These are phyloP conservation scores for Toxotes chatareus DNA, from an alignment of 2,113 vertebrate species.

Conservation along the genomic window DNA sequence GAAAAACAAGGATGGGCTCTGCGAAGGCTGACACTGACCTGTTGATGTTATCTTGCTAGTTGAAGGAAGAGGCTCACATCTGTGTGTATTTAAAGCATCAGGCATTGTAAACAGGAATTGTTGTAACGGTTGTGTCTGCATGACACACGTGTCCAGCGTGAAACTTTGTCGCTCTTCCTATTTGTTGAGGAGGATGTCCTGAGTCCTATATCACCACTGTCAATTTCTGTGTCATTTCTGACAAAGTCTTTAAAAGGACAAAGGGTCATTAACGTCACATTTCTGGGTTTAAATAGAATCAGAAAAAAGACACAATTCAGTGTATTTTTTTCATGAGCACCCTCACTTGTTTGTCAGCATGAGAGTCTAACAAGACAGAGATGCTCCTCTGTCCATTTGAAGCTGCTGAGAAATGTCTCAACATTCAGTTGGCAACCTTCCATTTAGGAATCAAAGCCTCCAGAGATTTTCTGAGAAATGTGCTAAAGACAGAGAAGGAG, in stretches of 20 bases:
- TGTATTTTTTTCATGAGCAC: neutral
- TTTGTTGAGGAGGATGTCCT: slow-evolving; percentile 72
- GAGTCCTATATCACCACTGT: slow-evolving; percentile 40
- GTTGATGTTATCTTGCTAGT: slow-evolving; percentile 41
- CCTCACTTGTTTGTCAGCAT: slow-evolving; percentile 14
- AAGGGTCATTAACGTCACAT: neutral
- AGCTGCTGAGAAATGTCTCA: slow-evolving; percentile 56
- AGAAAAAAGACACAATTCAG: neutral
- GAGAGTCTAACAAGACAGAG: slow-evolving; percentile 18
- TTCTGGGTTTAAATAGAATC: neutral
- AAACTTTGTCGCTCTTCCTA: slow-evolving; percentile 57
- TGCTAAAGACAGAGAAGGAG: slow-evolving; percentile 43
- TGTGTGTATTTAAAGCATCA: slow-evolving; percentile 59
- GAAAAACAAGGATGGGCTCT: slow-evolving; percentile 19
- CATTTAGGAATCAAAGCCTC: slow-evolving; percentile 59
- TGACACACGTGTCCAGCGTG: slow-evolving; percentile 34
- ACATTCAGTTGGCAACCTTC: slow-evolving; percentile 42
- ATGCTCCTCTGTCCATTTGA: slow-evolving; percentile 44
- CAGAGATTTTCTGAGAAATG: slow-evolving; percentile 58
- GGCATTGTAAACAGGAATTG: slow-evolving; percentile 77
- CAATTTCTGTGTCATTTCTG: neutral
- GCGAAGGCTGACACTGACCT: slow-evolving; percentile 40
- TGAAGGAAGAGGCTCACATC: slow-evolving; percentile 59
- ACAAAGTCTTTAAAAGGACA: neutral
- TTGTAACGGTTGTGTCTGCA: slow-evolving; percentile 31